These are phyloP conservation scores for Trachops cirrhosus DNA, from an alignment of 2,797 vertebrate genomes.

Conservation along the genomic window DNA sequence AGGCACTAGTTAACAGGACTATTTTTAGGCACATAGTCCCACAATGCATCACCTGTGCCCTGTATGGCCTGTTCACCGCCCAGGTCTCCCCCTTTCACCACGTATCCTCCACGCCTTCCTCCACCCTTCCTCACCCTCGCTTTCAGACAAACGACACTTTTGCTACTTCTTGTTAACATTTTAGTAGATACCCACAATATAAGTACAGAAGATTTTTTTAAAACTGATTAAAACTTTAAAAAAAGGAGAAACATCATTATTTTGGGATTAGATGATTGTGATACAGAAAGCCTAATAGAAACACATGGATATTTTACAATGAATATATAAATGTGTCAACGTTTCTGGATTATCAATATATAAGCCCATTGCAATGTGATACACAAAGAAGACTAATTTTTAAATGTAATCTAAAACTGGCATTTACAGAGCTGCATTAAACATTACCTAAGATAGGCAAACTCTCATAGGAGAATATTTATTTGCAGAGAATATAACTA, in stretches of 20 bases:
- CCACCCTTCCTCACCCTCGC: background rate
- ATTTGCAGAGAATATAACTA: background rate
- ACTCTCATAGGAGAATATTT: background rate
- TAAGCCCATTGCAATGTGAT: background rate
- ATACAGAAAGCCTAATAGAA: background rate
- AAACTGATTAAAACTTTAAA: background rate
- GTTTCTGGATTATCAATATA: background rate
- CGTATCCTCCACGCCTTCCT: too few species aligned
- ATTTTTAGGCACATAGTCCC: background rate
- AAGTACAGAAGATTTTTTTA: background rate
- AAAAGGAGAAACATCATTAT: background rate
- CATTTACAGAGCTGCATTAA: background rate
- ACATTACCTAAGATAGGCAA: background rate
- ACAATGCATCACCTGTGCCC: rapidly evolving
- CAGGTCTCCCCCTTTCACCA: too few species aligned
- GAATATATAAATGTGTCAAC: background rate
- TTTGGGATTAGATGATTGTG: background rate
- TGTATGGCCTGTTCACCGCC: background rate
- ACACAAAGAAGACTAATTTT: background rate
- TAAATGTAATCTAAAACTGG: background rate
- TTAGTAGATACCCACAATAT: background rate
- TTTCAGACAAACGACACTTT: background rate
- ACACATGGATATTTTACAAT: background rate
- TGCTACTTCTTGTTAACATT: background rate
- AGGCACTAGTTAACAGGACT: background rate